Evolutionary conservation across 2,797 vertebrate species (phyloP), one percentile per base, ranked within the genome.

Genomic region (Calcarius lapponicus): DNA sequence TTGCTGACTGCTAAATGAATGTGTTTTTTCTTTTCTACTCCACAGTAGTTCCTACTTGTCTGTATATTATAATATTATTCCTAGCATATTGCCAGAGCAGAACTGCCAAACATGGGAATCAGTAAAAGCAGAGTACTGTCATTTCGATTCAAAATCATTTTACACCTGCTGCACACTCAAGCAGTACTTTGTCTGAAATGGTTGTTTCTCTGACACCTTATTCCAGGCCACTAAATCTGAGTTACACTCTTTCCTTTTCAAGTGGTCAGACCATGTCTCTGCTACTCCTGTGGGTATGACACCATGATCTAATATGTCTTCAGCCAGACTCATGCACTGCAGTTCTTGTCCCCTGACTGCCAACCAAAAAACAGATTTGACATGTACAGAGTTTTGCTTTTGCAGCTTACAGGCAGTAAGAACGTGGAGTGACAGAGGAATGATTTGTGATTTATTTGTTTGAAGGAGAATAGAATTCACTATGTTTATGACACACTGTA

Each of bases 361-460:
- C 65, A 86, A 62, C 43, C 5, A 60, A 80, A 91, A 80, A 80
- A 0, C 34, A 86, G 50, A 57, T 74, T 88, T 95, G 96, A 96
- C 95, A 86, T 50, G 65, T 90, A 95, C 90, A 93, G 50, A 83
- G 18, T 61, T 95, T 95, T 91, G 65, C 75, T 95, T 95, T 90
- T 91, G 87, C 54, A 91, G 28, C 48, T 92, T 90, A 81, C 78
- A 75, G 87, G 75, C 85, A 90, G 42, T 61, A 83, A 78, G 75
- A 93, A 90, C 65, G 26, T 53, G 34, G 57, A 88, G 21, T 78
- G 93, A 91, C 85, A 91, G 79, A 83, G 17, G 51, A 95, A 83
- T 88, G 82, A 95, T 95, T 96, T 94, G 92, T 92, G 85, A 90
- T 85, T 80, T 96, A 79, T 95, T 93, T 95, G 87, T 95, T 64